phyloP scores from a whole-genome alignment of 2,797 vertebrate genomes.

The Ctenopoma multispine region DNA sequence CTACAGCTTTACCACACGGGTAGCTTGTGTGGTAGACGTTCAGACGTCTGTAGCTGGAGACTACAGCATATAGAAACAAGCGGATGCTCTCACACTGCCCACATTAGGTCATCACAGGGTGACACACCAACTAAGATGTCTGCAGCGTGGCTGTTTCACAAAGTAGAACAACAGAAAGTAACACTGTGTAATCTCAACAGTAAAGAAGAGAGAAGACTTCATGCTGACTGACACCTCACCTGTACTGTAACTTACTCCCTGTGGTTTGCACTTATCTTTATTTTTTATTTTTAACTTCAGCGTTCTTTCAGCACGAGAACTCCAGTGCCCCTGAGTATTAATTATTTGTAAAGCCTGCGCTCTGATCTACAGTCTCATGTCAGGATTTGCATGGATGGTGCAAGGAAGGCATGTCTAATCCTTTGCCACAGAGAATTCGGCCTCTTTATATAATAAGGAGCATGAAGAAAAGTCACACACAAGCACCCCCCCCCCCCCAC shows the following conservation, averaged over 20 bases:
- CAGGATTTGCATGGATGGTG: slow-evolving; percentile 72
- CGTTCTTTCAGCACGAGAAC: slow-evolving; percentile 50
- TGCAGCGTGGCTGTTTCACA: slow-evolving; percentile 29
- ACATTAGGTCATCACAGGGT: slow-evolving; percentile 44
- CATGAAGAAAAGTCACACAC: slow-evolving; percentile 30
- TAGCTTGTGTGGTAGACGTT: no score
- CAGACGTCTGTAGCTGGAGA: no score
- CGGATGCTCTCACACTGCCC: slow-evolving; percentile 26
- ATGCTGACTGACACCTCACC: slow-evolving; percentile 57
- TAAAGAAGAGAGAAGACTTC: slow-evolving; percentile 6
- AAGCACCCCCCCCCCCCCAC: no score
- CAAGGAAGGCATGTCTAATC: slow-evolving; percentile 71
- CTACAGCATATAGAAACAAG: no score
- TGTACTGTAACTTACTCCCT: slow-evolving; percentile 31
- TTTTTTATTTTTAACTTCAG: slow-evolving; percentile 33
- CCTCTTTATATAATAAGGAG: slow-evolving; percentile 55
- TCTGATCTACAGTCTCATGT: slow-evolving; percentile 73
- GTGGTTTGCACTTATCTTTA: slow-evolving; percentile 5
- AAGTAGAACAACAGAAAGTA: slow-evolving; percentile 37
- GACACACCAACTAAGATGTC: slow-evolving; percentile 49
- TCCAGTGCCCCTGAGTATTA: slow-evolving; percentile 74
- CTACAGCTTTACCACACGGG: no score
- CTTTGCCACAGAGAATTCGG: slow-evolving; percentile 52
- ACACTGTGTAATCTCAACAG: slow-evolving; percentile 37
- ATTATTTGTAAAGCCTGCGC: slow-evolving; percentile 76